phyloP scores from a whole-genome alignment of 2,797 vertebrate species.

The Xerus rutilus region DNA sequence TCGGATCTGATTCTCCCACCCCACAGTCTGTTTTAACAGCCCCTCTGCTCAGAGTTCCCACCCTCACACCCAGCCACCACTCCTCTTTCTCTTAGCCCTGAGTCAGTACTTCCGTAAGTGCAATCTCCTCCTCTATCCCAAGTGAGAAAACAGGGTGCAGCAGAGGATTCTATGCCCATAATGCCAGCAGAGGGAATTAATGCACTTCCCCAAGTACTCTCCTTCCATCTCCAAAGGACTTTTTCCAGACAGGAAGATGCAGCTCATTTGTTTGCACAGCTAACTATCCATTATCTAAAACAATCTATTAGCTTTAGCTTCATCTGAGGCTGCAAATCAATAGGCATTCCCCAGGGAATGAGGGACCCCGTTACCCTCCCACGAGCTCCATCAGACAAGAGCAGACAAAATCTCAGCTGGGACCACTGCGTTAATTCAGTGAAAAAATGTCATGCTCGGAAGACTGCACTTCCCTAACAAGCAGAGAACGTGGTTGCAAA shows the following conservation, averaged over 20 bases:
- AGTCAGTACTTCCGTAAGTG: not conserved
- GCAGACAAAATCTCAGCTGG: slow-evolving; percentile 59
- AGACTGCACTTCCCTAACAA: slow-evolving; percentile 11
- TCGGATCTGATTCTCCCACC: not conserved
- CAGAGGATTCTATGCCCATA: not conserved
- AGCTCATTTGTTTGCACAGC: slow-evolving; percentile 64
- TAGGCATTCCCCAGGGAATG: not conserved
- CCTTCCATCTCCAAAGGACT: not conserved
- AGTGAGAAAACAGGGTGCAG: not conserved
- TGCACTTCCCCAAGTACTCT: not conserved
- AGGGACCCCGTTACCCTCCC: not conserved
- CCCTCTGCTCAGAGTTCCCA: too few relatives aligned
- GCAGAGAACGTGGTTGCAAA: not conserved
- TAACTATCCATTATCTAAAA: slow-evolving; percentile 76
- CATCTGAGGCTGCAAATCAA: slow-evolving; percentile 42
- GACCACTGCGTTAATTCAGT: not conserved
- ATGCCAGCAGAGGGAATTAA: not conserved
- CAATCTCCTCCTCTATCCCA: not conserved
- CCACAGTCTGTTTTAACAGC: not conserved
- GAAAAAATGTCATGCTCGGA: not conserved
- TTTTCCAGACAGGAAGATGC: not conserved
- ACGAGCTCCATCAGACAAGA: not conserved
- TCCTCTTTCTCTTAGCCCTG: not conserved
- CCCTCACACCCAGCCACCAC: not conserved
- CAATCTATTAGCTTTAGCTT: slow-evolving; percentile 35